Percentiles rank a stretch among this genome's conserved stretches.
Evolutionary conservation across 2,888 invertebrate species (phyloP).

Genomic region (Leptinotarsa peninsularis): DNA sequence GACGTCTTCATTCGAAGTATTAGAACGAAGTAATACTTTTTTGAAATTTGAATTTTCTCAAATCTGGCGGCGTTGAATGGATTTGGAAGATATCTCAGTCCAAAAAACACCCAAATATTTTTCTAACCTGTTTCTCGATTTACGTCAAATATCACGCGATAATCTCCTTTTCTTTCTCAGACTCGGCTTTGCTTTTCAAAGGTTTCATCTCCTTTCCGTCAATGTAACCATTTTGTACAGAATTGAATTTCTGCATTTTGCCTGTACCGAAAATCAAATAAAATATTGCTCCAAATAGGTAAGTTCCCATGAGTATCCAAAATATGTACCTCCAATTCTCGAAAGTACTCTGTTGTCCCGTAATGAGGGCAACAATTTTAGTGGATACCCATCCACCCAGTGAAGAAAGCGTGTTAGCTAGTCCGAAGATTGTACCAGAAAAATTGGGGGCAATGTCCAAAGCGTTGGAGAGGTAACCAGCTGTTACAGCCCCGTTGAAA

Average conservation of each 20-base stretch:
- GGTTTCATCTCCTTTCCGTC: slow-evolving; percentile 62
- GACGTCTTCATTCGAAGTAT: background rate
- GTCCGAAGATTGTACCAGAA: slow-evolving; percentile 88
- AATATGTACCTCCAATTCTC: slow-evolving; percentile 86
- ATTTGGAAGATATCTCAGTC: background rate
- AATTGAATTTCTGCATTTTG: slow-evolving; percentile 73
- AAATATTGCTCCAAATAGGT: slow-evolving; percentile 74
- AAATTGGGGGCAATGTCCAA: slow-evolving; percentile 91
- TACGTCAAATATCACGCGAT: slow-evolving; percentile 35
- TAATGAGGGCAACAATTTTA: slow-evolving; percentile 83
- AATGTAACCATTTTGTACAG: slow-evolving; percentile 47
- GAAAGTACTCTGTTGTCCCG: slow-evolving; percentile 79
- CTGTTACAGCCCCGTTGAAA: slow-evolving; percentile 87
- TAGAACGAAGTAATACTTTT: background rate
- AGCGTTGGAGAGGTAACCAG: slow-evolving; percentile 87
- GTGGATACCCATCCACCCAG: slow-evolving; percentile 86
- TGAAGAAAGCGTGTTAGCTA: slow-evolving; percentile 89
- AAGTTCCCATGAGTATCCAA: slow-evolving; percentile 80
- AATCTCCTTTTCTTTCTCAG: slow-evolving; percentile 55
- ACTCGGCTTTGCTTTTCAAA: slow-evolving; percentile 54
- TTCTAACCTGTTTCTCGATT: background rate
- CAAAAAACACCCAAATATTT: background rate
- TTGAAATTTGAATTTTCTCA: background rate
- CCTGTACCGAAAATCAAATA: slow-evolving; percentile 78
- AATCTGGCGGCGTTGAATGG: background rate